Conservation (phyloP, 2,888 invertebrate species). For the Odontocolon sp. region DNA sequence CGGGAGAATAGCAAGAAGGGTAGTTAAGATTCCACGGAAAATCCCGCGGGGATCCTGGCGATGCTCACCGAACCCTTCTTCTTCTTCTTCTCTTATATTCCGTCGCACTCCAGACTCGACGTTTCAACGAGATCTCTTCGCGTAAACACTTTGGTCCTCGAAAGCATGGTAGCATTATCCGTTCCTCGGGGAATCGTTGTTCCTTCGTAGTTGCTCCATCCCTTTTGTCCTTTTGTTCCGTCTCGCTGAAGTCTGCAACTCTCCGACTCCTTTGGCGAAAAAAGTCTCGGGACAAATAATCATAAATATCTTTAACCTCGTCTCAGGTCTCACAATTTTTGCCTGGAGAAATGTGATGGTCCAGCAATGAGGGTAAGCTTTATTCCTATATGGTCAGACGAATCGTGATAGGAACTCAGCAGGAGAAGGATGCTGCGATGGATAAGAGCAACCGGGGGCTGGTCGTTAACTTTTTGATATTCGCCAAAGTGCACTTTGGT, state of each 20-base stretch:
- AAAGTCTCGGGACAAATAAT: not conserved
- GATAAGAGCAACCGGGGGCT: slow-evolving; percentile 21
- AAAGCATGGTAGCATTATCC: slow-evolving; percentile 54
- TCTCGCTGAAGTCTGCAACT: not conserved
- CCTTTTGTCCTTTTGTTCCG: not conserved
- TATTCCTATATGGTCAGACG: slow-evolving; percentile 7
- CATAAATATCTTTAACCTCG: too few species aligned
- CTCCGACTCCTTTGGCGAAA: not conserved
- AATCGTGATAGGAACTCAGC: slow-evolving; percentile 8
- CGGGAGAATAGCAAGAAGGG: slow-evolving; percentile 49
- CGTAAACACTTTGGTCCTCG: slow-evolving; percentile 54
- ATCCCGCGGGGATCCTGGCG: slow-evolving; percentile 42
- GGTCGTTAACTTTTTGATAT: slow-evolving; percentile 59
- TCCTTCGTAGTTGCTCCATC: slow-evolving; percentile 12
- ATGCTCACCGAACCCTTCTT: slow-evolving; percentile 19
- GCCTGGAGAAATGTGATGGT: not conserved
- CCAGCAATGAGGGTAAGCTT: not conserved
- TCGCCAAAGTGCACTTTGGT: slow-evolving; percentile 54
- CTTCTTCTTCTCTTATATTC: not conserved
- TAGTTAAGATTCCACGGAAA: slow-evolving; percentile 58
- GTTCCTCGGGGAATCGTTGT: slow-evolving; percentile 50
- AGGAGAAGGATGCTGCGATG: slow-evolving; percentile 27
- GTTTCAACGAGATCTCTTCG: slow-evolving; percentile 44
- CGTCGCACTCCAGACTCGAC: slow-evolving; percentile 10
- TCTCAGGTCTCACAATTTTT: too few species aligned